A percentile compares a stretch with the other conserved stretches of the same genome.
phyloP scores from a whole-genome alignment of 2,113 vertebrate species.

The Aplodontia rufa region DNA sequence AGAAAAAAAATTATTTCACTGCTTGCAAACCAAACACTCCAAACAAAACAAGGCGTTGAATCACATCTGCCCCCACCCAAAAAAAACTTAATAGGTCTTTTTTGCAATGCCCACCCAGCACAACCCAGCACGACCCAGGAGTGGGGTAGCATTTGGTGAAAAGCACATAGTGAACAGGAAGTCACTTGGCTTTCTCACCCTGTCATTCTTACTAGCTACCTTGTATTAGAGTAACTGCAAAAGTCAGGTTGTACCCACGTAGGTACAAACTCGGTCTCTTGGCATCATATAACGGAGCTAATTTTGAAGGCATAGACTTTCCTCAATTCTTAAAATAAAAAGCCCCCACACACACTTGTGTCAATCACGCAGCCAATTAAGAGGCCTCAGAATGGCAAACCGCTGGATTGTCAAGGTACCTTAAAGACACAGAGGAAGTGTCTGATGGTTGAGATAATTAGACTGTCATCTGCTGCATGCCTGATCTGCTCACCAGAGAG shows the following conservation, averaged over 20 bases:
- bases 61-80: not conserved
- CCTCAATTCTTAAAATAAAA: conserved; percentile 76
- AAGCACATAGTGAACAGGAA: not conserved
- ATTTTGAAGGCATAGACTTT: conserved; percentile 61
- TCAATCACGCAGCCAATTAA: conserved; percentile 78
- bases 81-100: not conserved
- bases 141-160: not conserved
- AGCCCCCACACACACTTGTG: conserved; percentile 51
- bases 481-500: not conserved
- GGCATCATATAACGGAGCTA: conserved; percentile 47
- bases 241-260: not conserved
- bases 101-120: too few relatives aligned
- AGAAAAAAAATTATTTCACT: not conserved
- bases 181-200: not conserved
- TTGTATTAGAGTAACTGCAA: not conserved
- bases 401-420: conserved; percentile 39
- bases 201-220: conserved; percentile 1
- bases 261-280: conserved; percentile 57
- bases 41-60: not conserved
- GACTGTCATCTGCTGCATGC: conserved; percentile 13
- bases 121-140: too few relatives aligned
- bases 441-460: conserved; percentile 65
- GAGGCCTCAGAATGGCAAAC: conserved; percentile 67
- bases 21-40: not conserved
- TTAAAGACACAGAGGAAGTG: conserved; percentile 52